phyloP scores from a whole-genome alignment of 2,797 vertebrate genomes.

The Melanotaenia pygmaea region DNA sequence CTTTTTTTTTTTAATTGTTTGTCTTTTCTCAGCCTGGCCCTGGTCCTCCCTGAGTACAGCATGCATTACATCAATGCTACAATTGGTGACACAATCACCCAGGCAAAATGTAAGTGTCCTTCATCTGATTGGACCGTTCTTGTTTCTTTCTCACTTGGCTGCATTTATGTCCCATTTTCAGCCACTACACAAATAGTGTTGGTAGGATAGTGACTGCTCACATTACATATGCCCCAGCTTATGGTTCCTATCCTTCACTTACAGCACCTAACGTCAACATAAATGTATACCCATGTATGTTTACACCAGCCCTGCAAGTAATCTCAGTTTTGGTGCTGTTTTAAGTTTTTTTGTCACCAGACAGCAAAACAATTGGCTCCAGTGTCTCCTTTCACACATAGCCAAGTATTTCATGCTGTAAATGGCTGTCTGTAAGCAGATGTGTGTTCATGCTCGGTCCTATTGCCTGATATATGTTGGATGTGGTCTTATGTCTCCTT shows the following conservation, averaged over 20 bases:
- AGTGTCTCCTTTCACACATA: slow-evolving; percentile 62
- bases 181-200: slow-evolving; percentile 30
- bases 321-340: slow-evolving; percentile 67
- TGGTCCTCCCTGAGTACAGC: slow-evolving; percentile 96
- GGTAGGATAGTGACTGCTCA: slow-evolving; percentile 31
- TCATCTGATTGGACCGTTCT: slow-evolving; percentile 4
- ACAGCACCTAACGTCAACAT: not conserved
- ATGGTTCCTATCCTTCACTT: slow-evolving; percentile 59
- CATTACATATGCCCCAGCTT: slow-evolving; percentile 28
- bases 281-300: slow-evolving; percentile 14
- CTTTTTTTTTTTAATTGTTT: slow-evolving; percentile 14
- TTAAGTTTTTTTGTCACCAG: slow-evolving; percentile 48
- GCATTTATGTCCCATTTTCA: slow-evolving; percentile 21
- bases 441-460: not conserved
- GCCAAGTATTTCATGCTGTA: slow-evolving; percentile 1
- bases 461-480: slow-evolving; percentile 26
- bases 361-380: slow-evolving; percentile 57
- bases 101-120: slow-evolving; percentile 94
- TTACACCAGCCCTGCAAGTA: slow-evolving; percentile 13
- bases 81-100: slow-evolving; percentile 91
- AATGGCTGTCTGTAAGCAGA: slow-evolving; percentile 20
- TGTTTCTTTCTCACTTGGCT: slow-evolving; percentile 20
- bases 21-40: slow-evolving; percentile 87
- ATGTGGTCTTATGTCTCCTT: slow-evolving; percentile 54
- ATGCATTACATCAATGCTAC: slow-evolving; percentile 93